Evolutionary conservation across 2,797 vertebrate species (phyloP).

Genomic region (Sarcoramphus papa): DNA sequence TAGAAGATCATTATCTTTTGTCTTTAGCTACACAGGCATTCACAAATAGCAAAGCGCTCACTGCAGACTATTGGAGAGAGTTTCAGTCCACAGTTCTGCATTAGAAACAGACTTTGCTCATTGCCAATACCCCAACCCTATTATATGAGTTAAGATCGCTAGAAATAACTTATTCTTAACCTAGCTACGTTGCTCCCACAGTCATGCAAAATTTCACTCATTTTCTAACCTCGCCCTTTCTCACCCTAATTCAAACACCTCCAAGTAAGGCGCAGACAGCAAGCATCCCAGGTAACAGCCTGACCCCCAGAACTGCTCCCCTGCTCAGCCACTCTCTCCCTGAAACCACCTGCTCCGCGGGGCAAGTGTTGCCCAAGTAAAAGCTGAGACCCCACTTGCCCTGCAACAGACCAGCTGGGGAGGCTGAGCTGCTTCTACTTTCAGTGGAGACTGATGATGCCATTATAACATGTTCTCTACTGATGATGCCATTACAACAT

Average conservation of each 20-base stretch:
- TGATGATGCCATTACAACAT: background rate
- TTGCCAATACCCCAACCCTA: background rate
- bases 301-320: background rate
- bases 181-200: fast-evolving
- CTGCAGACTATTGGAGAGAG: background rate
- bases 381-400: background rate
- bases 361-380: background rate
- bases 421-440: background rate
- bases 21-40: background rate
- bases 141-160: background rate
- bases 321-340: background rate
- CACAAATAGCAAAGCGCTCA: background rate
- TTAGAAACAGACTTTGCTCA: background rate
- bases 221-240: background rate
- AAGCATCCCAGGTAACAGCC: background rate
- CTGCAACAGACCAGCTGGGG: background rate
- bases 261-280: background rate
- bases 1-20: background rate
- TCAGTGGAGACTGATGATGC: background rate
- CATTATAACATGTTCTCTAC: background rate
- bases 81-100: background rate
- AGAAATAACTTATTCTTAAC: background rate
- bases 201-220: background rate
- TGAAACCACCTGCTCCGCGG: background rate
- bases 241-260: background rate